Evolutionary conservation across 2,797 vertebrate species (phyloP), one percentile per base, ranked within the genome.

Genomic region (Urocyon cinereoargenteus): DNA sequence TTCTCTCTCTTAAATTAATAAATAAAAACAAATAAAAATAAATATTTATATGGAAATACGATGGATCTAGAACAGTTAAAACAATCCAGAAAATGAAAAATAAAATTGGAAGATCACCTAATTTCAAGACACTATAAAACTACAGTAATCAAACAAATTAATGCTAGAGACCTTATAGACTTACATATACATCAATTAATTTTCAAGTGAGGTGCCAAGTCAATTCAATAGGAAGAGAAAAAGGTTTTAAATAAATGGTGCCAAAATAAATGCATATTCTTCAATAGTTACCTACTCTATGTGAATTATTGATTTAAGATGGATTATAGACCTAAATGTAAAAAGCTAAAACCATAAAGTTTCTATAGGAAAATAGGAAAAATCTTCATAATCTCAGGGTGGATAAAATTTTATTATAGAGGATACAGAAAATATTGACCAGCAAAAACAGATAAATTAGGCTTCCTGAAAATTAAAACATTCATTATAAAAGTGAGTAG

Each of bases 321-420:
- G 36, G 53, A 83, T 83, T 36, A 66, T 3, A 66, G n/a, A 83
- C 6, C 0, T 64, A 79, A 64, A 70, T n/a, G 10, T 72, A 96
- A 90, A 83, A 51, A 79, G 28, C 57, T 66, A 72, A 82, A 87
- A 89, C 3, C 40, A 53, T 66, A 36, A 87, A 72, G 53, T 87
- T 89, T 87, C 61, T 40, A 34, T 7, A 78, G 85, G 31, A 81
- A 84, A 68, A 59, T 0, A 61, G 11, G 22, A 93, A 49, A 73
- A 73, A 62, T 75, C 51, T 95, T 83, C 31, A 77, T 77, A 73
- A 88, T 0, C 2, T 91, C 70, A 77, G 36, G 21, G 53, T 84
- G 77, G 18, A 14, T 70, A 72, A 93, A 83, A 28, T 49, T 90
- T 96, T 96, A 97, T 94, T 93, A 91, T 21, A 92, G 64, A 93